Base-by-base conservation (phyloP, 2,888 invertebrate species). In the Troglohyphantes excavatus region DNA sequence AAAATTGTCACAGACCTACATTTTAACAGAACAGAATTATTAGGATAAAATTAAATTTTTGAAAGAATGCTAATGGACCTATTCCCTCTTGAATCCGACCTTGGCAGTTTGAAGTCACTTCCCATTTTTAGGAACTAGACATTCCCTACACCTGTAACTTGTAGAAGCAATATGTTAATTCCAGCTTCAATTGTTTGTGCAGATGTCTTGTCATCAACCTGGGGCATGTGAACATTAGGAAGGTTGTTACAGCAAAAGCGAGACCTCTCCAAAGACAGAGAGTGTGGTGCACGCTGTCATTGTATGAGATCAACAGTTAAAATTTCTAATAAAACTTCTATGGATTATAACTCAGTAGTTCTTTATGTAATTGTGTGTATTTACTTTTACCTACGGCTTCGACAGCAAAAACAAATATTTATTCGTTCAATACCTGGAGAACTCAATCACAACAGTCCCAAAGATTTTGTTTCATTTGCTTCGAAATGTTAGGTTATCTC, bases 301-400 rank as follows among this genome's bases (percentile, higher is more conserved):
- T 88, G 82, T 73, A 73, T 39, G 82, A 88, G 68, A 88, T 70
- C 73, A 88, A 88, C 87, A 82, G 81, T 88, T 88, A 76, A 88
- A 81, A 82, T 88, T 88, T 88, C 75, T 88, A 88, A 88, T 88
- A 88, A 88, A 88, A 88, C 82, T 76, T 88, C 72, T 82, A 82
- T 82, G 70, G 53, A 70, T 82, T 39, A 46, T 81, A 53, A 81
- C 7, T 39, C 29, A 33, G 0, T 61, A 2, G 9, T 33, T 7
- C 29, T 63, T 39, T 6, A 21, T 63, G 39, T 78, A 5, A 17
- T 72, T 68, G 23, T 68, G 29, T 61, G 17, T 59, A 33, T 75
- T 29, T 23, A 17, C 19, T n/a, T n/a, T n/a, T n/a, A n/a, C n/a
- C n/a, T n/a, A n/a, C n/a, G n/a, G n/a, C n/a, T n/a, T n/a, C n/a